A percentile compares a stretch with the other conserved stretches of the same genome.
Evolutionary conservation across 2,113 vertebrate genomes (phyloP).

Genomic region (Hypomesus transpacificus): DNA sequence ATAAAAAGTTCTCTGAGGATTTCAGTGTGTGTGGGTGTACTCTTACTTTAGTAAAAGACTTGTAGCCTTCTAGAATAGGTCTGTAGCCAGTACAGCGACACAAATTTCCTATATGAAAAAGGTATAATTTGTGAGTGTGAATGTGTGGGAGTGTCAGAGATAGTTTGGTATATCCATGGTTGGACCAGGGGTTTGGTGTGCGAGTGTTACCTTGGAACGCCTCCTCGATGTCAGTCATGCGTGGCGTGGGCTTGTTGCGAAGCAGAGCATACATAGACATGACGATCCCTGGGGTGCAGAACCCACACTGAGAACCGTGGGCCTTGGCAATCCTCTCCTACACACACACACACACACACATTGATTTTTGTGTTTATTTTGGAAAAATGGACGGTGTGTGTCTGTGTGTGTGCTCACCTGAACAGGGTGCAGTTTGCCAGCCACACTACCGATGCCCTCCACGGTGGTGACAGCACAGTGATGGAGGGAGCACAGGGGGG

Average conservation of each 20-base stretch:
- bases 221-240: slow-evolving; percentile 77
- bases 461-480: slow-evolving; percentile 81
- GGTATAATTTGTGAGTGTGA: no score
- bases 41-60: slow-evolving; percentile 82
- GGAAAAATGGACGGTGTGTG: not conserved
- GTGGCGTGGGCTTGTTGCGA: slow-evolving; percentile 73
- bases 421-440: slow-evolving; percentile 79
- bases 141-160: no score
- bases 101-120: slow-evolving; percentile 69
- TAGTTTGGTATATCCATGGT: no score
- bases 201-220: slow-evolving; percentile 79
- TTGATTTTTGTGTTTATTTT: not conserved
- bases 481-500: slow-evolving; percentile 81
- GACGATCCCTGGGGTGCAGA: slow-evolving; percentile 87
- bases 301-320: slow-evolving; percentile 88
- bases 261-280: slow-evolving; percentile 88
- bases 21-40: not conserved
- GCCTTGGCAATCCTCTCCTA: slow-evolving; percentile 86
- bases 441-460: slow-evolving; percentile 84
- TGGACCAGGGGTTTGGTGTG: not conserved
- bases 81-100: slow-evolving; percentile 88
- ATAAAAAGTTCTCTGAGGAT: no score
- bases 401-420: slow-evolving; percentile 62
- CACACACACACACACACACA: slow-evolving; percentile 8
- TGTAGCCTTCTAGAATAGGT: slow-evolving; percentile 84